These are phyloP conservation scores for Kryptolebias ocellatus DNA, from an alignment of 2,797 vertebrate genomes.

Conservation along the genomic window DNA sequence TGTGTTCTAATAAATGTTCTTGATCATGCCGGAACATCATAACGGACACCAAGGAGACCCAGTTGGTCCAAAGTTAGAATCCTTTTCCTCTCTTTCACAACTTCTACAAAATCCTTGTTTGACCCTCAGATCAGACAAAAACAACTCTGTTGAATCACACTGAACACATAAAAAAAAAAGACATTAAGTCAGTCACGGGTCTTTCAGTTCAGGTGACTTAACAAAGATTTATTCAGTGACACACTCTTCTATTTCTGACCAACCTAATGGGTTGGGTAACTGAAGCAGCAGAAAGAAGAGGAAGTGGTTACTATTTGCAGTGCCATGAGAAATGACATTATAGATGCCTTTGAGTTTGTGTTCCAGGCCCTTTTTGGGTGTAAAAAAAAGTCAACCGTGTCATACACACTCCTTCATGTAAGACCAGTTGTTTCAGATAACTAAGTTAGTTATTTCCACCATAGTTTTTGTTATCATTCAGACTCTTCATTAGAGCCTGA, in stretches of 20 bases:
- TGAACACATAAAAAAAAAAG: conserved; percentile 41
- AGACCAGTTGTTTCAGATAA: background rate
- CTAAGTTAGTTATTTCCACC: background rate
- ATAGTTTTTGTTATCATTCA: background rate
- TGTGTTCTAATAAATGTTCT: conserved; percentile 19
- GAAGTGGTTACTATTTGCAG: conserved; percentile 57
- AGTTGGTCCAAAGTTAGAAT: conserved; percentile 21
- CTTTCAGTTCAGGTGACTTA: conserved; percentile 46
- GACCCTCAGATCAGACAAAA: conserved; percentile 51
- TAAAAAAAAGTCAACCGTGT: background rate
- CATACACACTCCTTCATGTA: background rate
- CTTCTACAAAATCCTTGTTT: conserved; percentile 5
- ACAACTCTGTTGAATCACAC: conserved; percentile 58
- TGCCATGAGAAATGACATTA: conserved; percentile 42
- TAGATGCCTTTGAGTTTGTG: conserved; percentile 39
- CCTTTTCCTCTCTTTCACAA: conserved; percentile 28
- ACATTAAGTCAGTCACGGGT: conserved; percentile 37
- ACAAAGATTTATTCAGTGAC: conserved; percentile 69
- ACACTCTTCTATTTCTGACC: conserved; percentile 57
- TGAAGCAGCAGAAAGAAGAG: conserved; percentile 53
- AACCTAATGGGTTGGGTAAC: conserved; percentile 42
- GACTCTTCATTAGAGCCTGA: background rate
- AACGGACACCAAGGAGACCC: conserved; percentile 2
- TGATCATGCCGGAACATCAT: conserved; percentile 10
- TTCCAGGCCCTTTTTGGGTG: background rate